These are phyloP conservation scores for Lagothrix lagotricha DNA, from an alignment of 2,797 vertebrate species.

Conservation along the genomic window DNA sequence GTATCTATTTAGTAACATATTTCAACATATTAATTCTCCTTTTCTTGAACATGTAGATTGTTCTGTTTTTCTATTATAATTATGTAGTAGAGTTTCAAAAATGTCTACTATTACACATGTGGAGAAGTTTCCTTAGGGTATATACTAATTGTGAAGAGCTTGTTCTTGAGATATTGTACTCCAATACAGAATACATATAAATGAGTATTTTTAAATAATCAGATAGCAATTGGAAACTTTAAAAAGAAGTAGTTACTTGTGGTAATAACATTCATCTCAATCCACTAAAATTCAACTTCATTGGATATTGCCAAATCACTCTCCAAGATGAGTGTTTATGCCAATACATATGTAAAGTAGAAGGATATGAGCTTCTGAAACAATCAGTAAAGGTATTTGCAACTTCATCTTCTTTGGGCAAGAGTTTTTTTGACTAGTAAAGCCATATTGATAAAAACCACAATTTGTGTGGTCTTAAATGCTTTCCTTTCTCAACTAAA, in stretches of 20 bases:
- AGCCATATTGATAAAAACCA: not conserved
- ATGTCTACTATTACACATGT: not conserved
- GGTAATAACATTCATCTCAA: not conserved
- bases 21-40: not conserved
- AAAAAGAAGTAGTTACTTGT: not conserved
- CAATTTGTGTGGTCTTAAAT: not conserved
- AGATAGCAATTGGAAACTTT: not conserved
- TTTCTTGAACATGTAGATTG: not conserved
- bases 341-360: not conserved
- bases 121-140: not conserved
- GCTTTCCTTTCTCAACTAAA: not conserved
- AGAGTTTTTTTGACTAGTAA: not conserved
- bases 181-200: not conserved
- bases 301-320: not conserved
- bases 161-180: not conserved
- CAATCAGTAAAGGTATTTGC: not conserved
- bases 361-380: not conserved
- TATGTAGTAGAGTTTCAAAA: not conserved
- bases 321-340: not conserved
- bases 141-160: not conserved
- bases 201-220: not conserved
- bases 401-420: not conserved
- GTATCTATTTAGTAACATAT: not conserved
- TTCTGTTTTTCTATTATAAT: slow-evolving; percentile 9
- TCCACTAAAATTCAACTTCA: not conserved